A percentile compares a stretch with the other conserved stretches of the same genome.
These are phyloP conservation scores for Pristionchus exspectatus DNA, from an alignment of 2,888 invertebrate species.

Conservation along the genomic window DNA sequence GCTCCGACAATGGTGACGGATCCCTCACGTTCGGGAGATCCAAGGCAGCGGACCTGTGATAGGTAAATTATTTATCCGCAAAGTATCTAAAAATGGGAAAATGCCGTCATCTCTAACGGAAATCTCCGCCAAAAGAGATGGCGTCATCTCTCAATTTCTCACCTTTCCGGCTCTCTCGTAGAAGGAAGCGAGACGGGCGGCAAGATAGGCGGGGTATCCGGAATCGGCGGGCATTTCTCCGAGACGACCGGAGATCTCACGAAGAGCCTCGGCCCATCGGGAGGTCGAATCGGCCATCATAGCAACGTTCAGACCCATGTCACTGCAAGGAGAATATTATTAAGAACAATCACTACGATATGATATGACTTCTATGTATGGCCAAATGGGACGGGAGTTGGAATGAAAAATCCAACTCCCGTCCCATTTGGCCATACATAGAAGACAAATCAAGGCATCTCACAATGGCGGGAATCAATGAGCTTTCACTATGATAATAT, in stretches of 20 bases:
- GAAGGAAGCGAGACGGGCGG: slow-evolving; percentile 97
- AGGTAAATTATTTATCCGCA: background rate
- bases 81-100: background rate
- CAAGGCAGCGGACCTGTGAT: slow-evolving; percentile 77
- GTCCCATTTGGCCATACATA: too few species aligned
- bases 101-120: slow-evolving; percentile 55
- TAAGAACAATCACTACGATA: background rate
- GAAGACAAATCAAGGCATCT: too few species aligned
- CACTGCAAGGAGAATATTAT: slow-evolving; percentile 84
- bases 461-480: too few species aligned
- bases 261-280: slow-evolving; percentile 99
- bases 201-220: slow-evolving; percentile 99
- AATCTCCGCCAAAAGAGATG: background rate
- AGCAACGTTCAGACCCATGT: slow-evolving; percentile 99
- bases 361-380: too few species aligned
- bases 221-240: slow-evolving; percentile 99
- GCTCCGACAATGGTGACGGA: slow-evolving; percentile 99
- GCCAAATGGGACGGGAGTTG: too few species aligned
- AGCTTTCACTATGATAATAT: too few species aligned
- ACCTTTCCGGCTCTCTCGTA: slow-evolving; percentile 99
- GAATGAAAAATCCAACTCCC: too few species aligned
- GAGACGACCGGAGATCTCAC: slow-evolving; percentile 98
- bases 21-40: slow-evolving; percentile 96
- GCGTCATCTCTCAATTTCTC: slow-evolving; percentile 23
- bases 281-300: slow-evolving; percentile 99